Percentiles rank a stretch among this genome's conserved stretches.
These are phyloP conservation scores for Gnathonemus longibarbis DNA, from an alignment of 2,113 vertebrate genomes.

Conservation along the genomic window DNA sequence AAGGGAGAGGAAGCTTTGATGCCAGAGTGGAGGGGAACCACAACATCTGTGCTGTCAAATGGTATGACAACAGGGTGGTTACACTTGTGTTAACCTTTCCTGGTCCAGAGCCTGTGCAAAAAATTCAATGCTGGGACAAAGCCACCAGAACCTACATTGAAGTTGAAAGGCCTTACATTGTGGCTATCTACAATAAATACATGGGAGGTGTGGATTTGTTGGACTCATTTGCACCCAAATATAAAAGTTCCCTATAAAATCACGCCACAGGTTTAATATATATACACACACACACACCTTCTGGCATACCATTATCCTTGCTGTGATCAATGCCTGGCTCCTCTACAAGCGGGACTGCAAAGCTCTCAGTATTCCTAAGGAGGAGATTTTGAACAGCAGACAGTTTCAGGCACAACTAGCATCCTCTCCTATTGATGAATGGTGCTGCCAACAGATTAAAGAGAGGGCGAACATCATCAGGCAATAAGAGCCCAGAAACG, in stretches of 20 bases:
- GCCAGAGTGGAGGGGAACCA: background rate
- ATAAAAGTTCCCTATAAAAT: background rate
- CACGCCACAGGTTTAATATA: background rate
- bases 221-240: background rate
- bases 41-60: background rate
- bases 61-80: background rate
- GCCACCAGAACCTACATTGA: background rate
- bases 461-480: too few species aligned
- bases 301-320: background rate
- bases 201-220: background rate
- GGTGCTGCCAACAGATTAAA: too few species aligned
- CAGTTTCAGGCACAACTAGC: background rate
- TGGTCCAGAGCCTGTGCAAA: background rate
- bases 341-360: background rate
- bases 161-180: background rate
- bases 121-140: background rate
- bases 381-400: background rate
- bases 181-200: background rate
- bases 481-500: too few species aligned
- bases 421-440: too few species aligned
- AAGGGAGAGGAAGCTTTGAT: background rate
- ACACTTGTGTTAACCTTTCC: background rate
- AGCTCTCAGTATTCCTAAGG: background rate
- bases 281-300: background rate
- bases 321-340: background rate